These are phyloP conservation scores for Perizoma affinitatum DNA, from an alignment of 2,888 invertebrate species.

Conservation along the genomic window DNA sequence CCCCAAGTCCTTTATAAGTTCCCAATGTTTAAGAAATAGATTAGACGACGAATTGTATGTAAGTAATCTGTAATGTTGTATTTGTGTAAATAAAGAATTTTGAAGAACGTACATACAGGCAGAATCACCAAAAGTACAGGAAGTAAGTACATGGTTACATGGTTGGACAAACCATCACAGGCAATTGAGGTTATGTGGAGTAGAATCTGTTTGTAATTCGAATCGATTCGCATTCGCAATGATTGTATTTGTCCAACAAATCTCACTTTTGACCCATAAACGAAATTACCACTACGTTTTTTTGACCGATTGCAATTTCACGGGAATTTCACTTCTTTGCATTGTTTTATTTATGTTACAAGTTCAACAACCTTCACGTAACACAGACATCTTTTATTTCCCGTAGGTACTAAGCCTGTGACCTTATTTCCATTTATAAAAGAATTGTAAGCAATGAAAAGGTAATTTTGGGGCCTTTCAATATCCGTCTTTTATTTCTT, in stretches of 20 bases:
- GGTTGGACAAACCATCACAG: no score
- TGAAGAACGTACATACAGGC: no score
- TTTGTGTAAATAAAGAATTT: no score
- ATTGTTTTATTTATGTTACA: not conserved
- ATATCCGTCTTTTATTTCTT: conserved; percentile 47
- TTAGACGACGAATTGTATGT: no score
- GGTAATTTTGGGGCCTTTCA: conserved; percentile 51
- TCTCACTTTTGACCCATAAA: not conserved
- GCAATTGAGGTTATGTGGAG: no score
- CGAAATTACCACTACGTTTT: not conserved
- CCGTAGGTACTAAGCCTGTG: conserved; percentile 55
- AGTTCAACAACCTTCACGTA: conserved; percentile 57
- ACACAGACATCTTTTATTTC: conserved; percentile 53
- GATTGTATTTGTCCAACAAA: not conserved
- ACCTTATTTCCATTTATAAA: conserved; percentile 64
- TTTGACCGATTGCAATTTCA: not conserved
- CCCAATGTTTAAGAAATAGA: no score
- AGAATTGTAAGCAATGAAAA: conserved; percentile 54
- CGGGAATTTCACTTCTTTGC: conserved; percentile 9
- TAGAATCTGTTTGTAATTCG: no score
- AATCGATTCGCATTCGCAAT: no score
- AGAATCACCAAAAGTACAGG: no score
- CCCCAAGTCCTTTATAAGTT: not conserved
- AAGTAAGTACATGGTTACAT: no score
- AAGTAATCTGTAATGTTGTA: no score